Conservation (phyloP, 2,797 vertebrate genomes). For the Percopsis omiscomaycus region DNA sequence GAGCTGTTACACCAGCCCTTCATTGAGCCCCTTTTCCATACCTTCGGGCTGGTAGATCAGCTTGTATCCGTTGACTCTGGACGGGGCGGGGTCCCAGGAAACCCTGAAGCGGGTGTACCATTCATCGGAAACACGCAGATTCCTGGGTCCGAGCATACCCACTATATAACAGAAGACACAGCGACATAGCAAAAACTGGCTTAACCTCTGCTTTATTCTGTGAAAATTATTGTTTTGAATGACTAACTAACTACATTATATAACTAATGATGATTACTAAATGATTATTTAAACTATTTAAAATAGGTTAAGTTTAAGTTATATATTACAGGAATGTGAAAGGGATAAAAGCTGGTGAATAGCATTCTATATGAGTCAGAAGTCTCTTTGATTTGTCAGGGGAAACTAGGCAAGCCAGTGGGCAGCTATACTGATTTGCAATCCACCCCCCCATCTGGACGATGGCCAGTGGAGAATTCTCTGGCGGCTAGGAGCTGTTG, state of each 20-base stretch:
- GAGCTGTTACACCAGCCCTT: no score
- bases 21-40: slow-evolving; percentile 58
- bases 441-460: slow-evolving; percentile 31
- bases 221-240: neutral
- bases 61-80: slow-evolving; percentile 93
- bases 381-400: slow-evolving; percentile 41
- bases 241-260: neutral
- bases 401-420: slow-evolving; percentile 37
- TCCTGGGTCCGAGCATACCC: slow-evolving; percentile 91
- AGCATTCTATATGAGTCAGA: no score
- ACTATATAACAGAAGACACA: slow-evolving; percentile 73
- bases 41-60: slow-evolving; percentile 90
- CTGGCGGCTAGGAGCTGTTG: slow-evolving; percentile 49
- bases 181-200: slow-evolving; percentile 28
- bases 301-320: no score
- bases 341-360: no score
- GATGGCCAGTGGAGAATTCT: slow-evolving; percentile 43
- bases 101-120: slow-evolving; percentile 99
- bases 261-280: neutral
- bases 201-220: neutral
- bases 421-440: slow-evolving; percentile 26
- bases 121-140: slow-evolving; percentile 94
- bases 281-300: no score
- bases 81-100: slow-evolving; percentile 91
- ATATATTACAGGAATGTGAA: no score